Conservation (phyloP, 2,797 vertebrate species). For the Crocodylus rhombifer region DNA sequence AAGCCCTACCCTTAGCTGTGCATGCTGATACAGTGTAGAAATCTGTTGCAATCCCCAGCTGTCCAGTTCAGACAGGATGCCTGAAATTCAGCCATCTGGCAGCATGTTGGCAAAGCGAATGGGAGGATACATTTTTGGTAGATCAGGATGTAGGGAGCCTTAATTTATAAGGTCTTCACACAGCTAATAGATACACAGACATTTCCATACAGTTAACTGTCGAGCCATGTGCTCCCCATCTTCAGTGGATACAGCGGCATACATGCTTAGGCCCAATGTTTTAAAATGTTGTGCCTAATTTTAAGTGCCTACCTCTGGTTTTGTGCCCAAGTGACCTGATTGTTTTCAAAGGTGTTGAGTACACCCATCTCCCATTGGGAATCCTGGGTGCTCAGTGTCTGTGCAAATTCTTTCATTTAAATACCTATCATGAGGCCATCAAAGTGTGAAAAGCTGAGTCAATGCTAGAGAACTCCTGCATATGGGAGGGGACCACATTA, state of each 20-base stretch:
- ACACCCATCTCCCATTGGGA: not conserved
- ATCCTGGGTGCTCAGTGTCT: not conserved
- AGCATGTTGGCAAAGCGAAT: not conserved
- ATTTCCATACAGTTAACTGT: not conserved
- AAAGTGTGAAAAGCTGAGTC: constrained; percentile 21
- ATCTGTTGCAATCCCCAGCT: not conserved
- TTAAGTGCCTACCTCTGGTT: not conserved
- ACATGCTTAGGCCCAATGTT: not conserved
- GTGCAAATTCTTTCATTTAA: not conserved
- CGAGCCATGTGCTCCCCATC: not conserved
- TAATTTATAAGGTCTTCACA: not conserved
- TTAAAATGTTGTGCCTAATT: not conserved
- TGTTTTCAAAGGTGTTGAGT: not conserved
- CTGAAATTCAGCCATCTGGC: not conserved
- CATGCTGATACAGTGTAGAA: not conserved
- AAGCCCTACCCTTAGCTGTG: not conserved
- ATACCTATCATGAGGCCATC: not conserved
- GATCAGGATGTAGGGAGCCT: not conserved
- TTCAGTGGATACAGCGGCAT: not conserved
- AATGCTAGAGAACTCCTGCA: not conserved
- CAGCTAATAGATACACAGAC: not conserved
- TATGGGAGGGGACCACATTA: not conserved
- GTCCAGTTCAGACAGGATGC: not conserved
- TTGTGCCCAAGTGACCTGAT: accelerated
- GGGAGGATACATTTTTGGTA: not conserved